Conservation (phyloP, 1,140 invertebrate genomes). For the Cotesia chilonis region DNA sequence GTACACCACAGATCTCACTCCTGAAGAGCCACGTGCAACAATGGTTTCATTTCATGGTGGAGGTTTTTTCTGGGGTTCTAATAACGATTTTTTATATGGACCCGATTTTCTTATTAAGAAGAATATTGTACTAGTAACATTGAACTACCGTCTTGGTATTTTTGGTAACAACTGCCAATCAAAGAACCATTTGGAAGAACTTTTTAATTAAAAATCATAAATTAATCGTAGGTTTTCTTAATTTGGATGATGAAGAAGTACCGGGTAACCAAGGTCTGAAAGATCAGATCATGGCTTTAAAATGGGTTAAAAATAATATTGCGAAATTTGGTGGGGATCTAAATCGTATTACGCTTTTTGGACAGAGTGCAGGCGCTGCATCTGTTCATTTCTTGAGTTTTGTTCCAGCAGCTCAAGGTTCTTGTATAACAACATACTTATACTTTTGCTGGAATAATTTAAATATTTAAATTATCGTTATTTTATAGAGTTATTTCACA, state of each 20-base stretch:
- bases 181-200: too few relatives aligned
- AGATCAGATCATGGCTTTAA: constrained; percentile 70
- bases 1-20: constrained; percentile 69
- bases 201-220: too few relatives aligned
- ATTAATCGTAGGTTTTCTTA: constrained; percentile 46
- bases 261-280: constrained; percentile 67
- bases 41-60: constrained; percentile 72
- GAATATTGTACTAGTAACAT: constrained; percentile 68
- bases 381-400: constrained; percentile 55
- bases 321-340: constrained; percentile 71
- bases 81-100: constrained; percentile 54
- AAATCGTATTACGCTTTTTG: constrained; percentile 73
- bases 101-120: constrained; percentile 66
- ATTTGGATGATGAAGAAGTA: constrained; percentile 43
- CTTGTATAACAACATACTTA: not conserved
- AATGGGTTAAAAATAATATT: constrained; percentile 72
- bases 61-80: constrained; percentile 65
- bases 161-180: constrained; percentile 55
- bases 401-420: constrained; percentile 47
- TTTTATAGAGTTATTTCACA: constrained; percentile 66
- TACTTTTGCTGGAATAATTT: not conserved
- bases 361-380: constrained; percentile 68
- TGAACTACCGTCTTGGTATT: constrained; percentile 69
- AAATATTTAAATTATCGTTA: not conserved
- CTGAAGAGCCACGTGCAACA: constrained; percentile 47